These are phyloP conservation scores for Scaptomyza tumidula DNA, from an alignment of 2,888 invertebrate species.

Conservation along the genomic window DNA sequence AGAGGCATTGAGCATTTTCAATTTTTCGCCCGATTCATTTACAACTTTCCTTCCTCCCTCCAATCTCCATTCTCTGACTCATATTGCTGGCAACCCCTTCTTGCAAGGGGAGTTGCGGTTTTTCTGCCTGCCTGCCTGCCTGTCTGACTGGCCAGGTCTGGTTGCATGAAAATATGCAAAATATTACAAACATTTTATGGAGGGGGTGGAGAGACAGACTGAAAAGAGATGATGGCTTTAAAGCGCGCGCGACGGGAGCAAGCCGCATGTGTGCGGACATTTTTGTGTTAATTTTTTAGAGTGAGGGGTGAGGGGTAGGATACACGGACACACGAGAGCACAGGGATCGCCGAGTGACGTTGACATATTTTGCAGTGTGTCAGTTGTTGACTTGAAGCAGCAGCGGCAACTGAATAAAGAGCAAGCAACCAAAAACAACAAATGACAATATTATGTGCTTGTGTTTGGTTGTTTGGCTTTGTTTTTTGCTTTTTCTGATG, in stretches of 20 bases:
- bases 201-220: background rate
- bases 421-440: constrained; percentile 21
- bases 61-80: background rate
- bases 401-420: constrained; percentile 15
- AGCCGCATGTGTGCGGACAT: constrained; percentile 54
- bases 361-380: constrained; percentile 48
- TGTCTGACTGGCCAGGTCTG: constrained; percentile 7
- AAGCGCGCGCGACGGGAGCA: constrained; percentile 9
- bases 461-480: constrained; percentile 21
- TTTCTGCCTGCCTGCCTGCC: constrained; percentile 15
- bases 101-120: constrained; percentile 37
- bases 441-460: constrained; percentile 24
- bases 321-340: background rate
- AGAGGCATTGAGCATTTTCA: constrained; percentile 33
- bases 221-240: constrained; percentile 23
- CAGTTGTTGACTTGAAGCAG: constrained; percentile 46
- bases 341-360: constrained; percentile 31
- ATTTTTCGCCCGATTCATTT: constrained; percentile 37
- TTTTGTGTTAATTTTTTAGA: constrained; percentile 46
- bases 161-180: constrained; percentile 51
- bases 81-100: constrained; percentile 26
- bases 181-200: constrained; percentile 50
- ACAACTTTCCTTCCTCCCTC: constrained; percentile 1
- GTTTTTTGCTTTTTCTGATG: constrained; percentile 5
- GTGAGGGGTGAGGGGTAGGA: background rate